Evolutionary conservation across 2,797 vertebrate species (phyloP).

Genomic region (Manis pentadactyla): DNA sequence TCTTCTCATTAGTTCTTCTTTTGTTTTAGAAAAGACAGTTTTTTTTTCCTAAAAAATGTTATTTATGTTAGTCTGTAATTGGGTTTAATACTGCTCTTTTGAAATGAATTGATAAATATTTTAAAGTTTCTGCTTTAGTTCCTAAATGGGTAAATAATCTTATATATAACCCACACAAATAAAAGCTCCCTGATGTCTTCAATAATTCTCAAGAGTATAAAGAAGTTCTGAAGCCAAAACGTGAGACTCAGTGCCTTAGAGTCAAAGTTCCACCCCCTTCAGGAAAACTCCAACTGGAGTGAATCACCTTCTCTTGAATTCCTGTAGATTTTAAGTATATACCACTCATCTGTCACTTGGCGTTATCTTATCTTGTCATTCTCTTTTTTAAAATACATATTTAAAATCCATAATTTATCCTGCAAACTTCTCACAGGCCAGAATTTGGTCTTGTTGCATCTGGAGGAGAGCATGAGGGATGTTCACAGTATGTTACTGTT

Average conservation of each 20-base stretch:
- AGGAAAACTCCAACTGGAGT: not conserved
- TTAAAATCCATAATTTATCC: not conserved
- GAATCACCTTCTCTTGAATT: not conserved
- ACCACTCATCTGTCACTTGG: not conserved
- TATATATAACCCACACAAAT: not conserved
- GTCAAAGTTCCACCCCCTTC: not conserved
- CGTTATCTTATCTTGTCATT: not conserved
- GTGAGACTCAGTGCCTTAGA: not conserved
- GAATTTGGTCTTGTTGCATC: not conserved
- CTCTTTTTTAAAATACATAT: not conserved
- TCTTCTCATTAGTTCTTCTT: not conserved
- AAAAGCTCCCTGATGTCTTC: not conserved
- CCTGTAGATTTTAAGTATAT: not conserved
- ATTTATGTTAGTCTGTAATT: not conserved
- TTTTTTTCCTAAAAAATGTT: slow-evolving; percentile 11
- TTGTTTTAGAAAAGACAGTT: slow-evolving; percentile 15
- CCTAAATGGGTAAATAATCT: not conserved
- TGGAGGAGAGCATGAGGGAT: not conserved
- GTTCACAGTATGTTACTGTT: accelerated
- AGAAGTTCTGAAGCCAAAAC: not conserved
- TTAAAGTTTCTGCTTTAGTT: not conserved
- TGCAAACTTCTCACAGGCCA: not conserved
- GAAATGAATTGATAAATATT: not conserved
- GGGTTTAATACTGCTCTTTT: not conserved
- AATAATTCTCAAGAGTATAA: not conserved